Conservation (phyloP, 1,140 invertebrate genomes). For the Drosophila bocki region DNA sequence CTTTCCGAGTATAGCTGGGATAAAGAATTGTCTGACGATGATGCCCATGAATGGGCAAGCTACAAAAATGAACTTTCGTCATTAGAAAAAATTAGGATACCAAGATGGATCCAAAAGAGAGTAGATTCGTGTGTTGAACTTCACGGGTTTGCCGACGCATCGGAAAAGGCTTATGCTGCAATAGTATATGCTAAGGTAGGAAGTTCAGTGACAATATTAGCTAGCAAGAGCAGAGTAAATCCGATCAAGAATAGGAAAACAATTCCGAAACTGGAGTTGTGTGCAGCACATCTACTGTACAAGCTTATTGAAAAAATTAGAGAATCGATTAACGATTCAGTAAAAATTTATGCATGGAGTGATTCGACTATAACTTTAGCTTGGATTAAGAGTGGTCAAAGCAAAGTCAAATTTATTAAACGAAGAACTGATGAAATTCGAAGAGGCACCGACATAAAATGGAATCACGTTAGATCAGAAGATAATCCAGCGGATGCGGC, state of each 20-base stretch:
- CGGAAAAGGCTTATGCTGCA: neutral
- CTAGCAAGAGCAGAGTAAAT: neutral
- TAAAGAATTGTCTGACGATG: neutral
- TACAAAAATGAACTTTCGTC: neutral
- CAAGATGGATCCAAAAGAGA: neutral
- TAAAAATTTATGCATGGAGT: constrained; percentile 6
- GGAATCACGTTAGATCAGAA: neutral
- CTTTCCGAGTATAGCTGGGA: too few species aligned
- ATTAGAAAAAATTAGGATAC: neutral
- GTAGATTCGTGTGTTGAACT: neutral
- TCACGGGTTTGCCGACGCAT: neutral
- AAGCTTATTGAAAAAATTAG: neutral
- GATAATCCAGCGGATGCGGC: neutral
- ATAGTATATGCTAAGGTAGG: neutral
- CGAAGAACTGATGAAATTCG: too few species aligned
- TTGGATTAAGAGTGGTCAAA: too few species aligned
- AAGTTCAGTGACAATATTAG: neutral
- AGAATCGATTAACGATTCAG: neutral
- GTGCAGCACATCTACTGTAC: neutral
- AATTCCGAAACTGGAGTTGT: neutral
- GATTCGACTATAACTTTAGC: neutral
- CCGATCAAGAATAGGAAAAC: neutral
- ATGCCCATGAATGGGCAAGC: neutral
- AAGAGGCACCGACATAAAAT: too few species aligned
- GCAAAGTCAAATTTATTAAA: too few species aligned